Conservation (phyloP, 1,140 invertebrate genomes). For the Neocloeon triangulifer region DNA sequence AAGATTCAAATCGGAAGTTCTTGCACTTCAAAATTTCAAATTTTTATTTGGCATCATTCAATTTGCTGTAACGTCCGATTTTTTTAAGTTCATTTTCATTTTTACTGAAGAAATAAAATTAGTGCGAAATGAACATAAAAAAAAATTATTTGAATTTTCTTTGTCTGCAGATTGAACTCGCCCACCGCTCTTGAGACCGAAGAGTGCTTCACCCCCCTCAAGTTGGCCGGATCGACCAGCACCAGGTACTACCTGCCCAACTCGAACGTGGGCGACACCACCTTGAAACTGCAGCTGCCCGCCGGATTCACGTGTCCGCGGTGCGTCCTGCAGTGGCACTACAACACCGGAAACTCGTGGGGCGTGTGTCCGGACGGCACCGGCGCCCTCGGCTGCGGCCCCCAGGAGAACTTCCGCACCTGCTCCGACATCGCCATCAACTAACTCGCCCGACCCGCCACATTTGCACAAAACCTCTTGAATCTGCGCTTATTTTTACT, state of each 20-base stretch:
- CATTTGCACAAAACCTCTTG: too few species aligned
- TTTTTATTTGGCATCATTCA: too few species aligned
- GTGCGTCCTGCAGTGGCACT: constrained; percentile 12
- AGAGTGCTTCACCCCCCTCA: constrained; percentile 11
- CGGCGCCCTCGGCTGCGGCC: constrained; percentile 15
- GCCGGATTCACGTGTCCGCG: constrained; percentile 9
- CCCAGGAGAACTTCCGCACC: constrained; percentile 20
- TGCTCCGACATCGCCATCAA: constrained; percentile 19
- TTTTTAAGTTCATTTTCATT: too few species aligned
- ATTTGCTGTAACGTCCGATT: too few species aligned
- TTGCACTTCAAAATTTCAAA: too few species aligned
- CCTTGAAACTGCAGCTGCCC: constrained; percentile 12
- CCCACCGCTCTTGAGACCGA: constrained; percentile 13
- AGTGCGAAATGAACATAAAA: too few species aligned
- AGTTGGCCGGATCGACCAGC: constrained; percentile 6
- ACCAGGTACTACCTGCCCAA: constrained; percentile 10
- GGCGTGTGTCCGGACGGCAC: constrained; percentile 13
- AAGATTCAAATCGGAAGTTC: too few species aligned
- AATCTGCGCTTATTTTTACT: too few species aligned
- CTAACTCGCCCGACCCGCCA: too few species aligned
- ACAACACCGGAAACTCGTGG: constrained; percentile 12
- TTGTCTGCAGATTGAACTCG: constrained; percentile 16
- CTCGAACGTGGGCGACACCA: constrained; percentile 10
- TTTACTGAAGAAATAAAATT: too few species aligned
- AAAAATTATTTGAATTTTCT: too few species aligned